These are phyloP conservation scores for Corvus cornix DNA, from an alignment of 2,113 vertebrate genomes.

Conservation along the genomic window DNA sequence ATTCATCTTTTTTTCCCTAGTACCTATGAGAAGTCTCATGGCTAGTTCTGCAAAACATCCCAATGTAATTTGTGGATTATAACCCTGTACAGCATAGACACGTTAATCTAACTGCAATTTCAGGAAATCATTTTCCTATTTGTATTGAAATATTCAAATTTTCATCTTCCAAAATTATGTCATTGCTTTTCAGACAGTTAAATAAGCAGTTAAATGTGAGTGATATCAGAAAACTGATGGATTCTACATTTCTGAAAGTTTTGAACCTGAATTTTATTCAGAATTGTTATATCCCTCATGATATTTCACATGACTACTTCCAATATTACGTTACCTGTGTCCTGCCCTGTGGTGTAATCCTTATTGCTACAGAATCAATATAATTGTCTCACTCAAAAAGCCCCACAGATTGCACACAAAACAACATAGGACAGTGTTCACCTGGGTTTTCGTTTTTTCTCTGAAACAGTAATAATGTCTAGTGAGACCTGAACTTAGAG, in stretches of 20 bases:
- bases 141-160: background rate
- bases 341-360: background rate
- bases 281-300: background rate
- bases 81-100: background rate
- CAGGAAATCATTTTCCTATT: background rate
- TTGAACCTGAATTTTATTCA: background rate
- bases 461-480: background rate
- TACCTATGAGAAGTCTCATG: background rate
- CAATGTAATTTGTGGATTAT: background rate
- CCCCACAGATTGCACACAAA: background rate
- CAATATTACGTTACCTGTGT: background rate
- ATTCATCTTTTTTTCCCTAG: constrained; percentile 20
- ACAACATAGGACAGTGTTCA: background rate
- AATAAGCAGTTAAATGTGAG: background rate
- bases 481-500: background rate
- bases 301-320: background rate
- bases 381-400: background rate
- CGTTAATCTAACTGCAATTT: background rate
- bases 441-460: background rate
- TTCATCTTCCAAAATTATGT: background rate
- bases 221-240: background rate
- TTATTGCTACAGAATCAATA: background rate
- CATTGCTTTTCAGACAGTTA: background rate
- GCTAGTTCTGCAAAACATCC: background rate
- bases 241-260: background rate